Conservation (phyloP, 2,113 vertebrate genomes). For the Hypomesus transpacificus region DNA sequence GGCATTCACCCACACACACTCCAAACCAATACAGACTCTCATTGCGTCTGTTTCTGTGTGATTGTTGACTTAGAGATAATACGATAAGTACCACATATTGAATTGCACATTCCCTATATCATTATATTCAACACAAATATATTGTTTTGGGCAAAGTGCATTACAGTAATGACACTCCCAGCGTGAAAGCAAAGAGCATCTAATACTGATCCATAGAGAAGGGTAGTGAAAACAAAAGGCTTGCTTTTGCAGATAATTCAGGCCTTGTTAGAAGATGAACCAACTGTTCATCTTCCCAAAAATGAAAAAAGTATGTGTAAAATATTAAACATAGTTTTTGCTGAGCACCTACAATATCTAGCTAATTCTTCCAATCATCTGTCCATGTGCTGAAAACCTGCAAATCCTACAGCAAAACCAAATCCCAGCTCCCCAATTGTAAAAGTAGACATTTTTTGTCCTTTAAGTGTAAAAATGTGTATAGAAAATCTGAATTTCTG, state of each 20-base stretch:
- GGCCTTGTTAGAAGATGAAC: no score
- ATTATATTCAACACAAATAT: constrained; percentile 33
- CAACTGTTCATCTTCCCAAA: no score
- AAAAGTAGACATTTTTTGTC: background rate
- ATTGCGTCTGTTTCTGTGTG: constrained; percentile 12
- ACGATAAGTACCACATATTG: constrained; percentile 21
- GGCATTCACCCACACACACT: constrained; percentile 13
- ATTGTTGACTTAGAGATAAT: constrained; percentile 43
- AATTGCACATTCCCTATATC: constrained; percentile 25
- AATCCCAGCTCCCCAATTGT: background rate
- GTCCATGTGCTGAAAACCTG: constrained; percentile 4
- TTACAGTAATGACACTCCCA: constrained; percentile 7
- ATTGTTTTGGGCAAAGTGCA: constrained; percentile 10
- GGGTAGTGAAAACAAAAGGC: constrained; percentile 1
- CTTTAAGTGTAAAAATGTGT: background rate
- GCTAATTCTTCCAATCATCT: no score
- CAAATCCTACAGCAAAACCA: background rate
- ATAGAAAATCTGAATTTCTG: constrained; percentile 9
- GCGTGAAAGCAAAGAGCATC: constrained; percentile 8
- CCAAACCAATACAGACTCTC: background rate
- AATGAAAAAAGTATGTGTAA: no score
- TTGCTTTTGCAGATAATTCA: background rate
- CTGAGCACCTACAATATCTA: no score
- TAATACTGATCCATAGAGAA: constrained; percentile 12
- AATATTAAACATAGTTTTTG: no score